Evolutionary conservation across 1,140 invertebrate genomes (phyloP), one percentile per base, ranked within the genome.

Genomic region (Pemphigus obesinymphae): DNA sequence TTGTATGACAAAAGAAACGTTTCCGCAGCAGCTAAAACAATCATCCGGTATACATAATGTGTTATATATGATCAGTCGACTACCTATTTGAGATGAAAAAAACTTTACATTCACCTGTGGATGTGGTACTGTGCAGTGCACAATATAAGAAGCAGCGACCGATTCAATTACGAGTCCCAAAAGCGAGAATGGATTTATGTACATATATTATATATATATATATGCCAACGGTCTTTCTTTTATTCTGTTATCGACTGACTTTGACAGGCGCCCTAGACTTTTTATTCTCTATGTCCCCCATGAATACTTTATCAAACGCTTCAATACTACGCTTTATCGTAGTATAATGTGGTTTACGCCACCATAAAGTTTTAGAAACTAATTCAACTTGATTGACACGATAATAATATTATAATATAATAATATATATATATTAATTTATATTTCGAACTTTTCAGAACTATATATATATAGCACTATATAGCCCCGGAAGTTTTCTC

Each of bases 311-410:
- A 66, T 37, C 31, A 20, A 37, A 66, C 20, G 31, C 17, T 37
- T 29, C 58, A 8, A 15, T 61, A 0, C 4, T 13, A 61, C 3
- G 34, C 31, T 20, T 11, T 11, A n/a, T n/a, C n/a, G n/a, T n/a
- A n/a, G n/a, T n/a, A n/a, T n/a, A n/a, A n/a, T n/a, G n/a, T n/a
- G n/a, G n/a, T n/a, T 10, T 48, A 10, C n/a, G 23, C n/a, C n/a
- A 2, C 5, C 20, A 13, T 40, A 73, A 73, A 26, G 70, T 73
- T 50, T 48, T 13, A n/a, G 66, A 4, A 31, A 73, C 50, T 73
- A 31, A 73, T 73, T 50, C 29, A 31, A 73, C 70, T 50, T 50
- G 70, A 73, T 73, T 73, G 70, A 73, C 45, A 34, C 31, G 70
- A 73, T 31, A 50, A 73, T 73, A 48, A 45, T 31, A 73, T 50